A percentile compares a stretch with the other conserved stretches of the same genome.
phyloP scores from a whole-genome alignment of 2,113 vertebrate genomes.

The Chloroceryle aenea region DNA sequence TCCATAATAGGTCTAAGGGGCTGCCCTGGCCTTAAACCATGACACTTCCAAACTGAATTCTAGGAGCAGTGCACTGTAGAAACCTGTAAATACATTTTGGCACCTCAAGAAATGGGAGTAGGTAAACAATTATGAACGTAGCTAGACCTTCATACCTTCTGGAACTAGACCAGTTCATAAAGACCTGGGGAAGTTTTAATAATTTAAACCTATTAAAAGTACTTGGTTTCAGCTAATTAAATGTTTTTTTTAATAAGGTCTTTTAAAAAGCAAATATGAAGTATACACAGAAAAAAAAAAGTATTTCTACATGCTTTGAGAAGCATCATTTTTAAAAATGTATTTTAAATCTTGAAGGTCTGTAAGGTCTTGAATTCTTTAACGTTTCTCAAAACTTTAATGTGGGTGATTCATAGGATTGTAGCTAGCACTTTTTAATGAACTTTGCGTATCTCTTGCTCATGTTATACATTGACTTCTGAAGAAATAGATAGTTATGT shows the following conservation, averaged over 20 bases:
- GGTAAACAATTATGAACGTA: accelerated
- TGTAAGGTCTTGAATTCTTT: neutral
- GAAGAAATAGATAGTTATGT: neutral
- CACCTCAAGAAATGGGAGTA: neutral
- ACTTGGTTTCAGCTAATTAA: neutral
- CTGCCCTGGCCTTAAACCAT: no score
- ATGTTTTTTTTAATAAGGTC: neutral
- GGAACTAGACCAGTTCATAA: neutral
- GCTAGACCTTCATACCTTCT: neutral
- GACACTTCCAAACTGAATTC: neutral
- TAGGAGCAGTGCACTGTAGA: neutral
- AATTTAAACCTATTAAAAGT: neutral
- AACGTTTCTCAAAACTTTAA: neutral
- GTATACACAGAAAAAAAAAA: neutral
- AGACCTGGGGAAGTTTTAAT: neutral
- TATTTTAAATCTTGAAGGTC: neutral
- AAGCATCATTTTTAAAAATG: neutral
- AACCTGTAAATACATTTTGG: neutral
- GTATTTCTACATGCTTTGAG: neutral
- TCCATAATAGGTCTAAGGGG: no score
- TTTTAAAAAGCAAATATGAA: neutral
- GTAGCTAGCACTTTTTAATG: neutral
- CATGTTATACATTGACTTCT: neutral
- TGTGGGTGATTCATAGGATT: neutral
- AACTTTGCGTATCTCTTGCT: neutral